A percentile compares a stretch with the other conserved stretches of the same genome.
phyloP scores from a whole-genome alignment of 2,888 invertebrate species.

The Ochropleura plecta region DNA sequence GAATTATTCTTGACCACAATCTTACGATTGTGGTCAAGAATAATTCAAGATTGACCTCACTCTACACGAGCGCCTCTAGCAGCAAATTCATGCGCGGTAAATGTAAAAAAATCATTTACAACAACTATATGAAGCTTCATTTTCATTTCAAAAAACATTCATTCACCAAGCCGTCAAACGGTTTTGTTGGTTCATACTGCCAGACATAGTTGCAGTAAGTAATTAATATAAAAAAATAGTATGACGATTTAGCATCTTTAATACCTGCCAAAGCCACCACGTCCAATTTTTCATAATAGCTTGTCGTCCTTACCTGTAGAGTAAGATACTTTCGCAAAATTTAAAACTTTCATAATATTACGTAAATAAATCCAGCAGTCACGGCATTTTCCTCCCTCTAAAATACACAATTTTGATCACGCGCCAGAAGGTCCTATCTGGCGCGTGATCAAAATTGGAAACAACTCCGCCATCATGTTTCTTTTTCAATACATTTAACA shows the following conservation, averaged over 20 bases:
- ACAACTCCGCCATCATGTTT: not conserved
- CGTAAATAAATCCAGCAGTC: no score
- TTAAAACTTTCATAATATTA: no score
- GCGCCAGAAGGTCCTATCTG: no score
- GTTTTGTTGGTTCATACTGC: not conserved
- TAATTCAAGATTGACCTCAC: no score
- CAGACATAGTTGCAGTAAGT: not conserved
- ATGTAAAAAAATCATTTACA: no score
- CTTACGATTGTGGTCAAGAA: no score
- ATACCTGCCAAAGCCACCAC: not conserved
- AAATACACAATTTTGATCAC: no score
- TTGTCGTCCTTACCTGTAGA: not conserved
- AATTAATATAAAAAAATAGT: not conserved
- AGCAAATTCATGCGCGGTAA: no score
- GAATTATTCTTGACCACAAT: no score
- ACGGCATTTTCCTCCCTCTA: not conserved
- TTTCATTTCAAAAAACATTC: no score
- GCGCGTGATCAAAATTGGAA: not conserved
- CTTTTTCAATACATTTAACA: not conserved
- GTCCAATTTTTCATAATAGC: not conserved
- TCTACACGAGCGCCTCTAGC: no score
- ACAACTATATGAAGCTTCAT: not conserved
- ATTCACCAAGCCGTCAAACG: not conserved
- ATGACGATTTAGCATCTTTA: not conserved
- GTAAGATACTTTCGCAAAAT: not conserved